Conservation (phyloP, 2,888 invertebrate genomes). For the Crepidodera aurea region DNA sequence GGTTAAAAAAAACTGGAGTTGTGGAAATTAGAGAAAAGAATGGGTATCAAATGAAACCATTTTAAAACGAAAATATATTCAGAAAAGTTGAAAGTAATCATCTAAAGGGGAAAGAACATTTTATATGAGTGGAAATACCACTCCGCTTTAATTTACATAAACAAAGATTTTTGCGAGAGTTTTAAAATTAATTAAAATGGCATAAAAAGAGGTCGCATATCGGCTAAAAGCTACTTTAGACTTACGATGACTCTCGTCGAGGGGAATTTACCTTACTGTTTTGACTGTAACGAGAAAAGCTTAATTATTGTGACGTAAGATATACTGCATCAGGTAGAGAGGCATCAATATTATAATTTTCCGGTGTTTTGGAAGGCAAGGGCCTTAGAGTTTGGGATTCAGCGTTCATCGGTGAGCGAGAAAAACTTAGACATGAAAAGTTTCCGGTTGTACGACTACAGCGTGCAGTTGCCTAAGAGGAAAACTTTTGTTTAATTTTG, state of each 20-base stretch:
- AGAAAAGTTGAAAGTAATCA: constrained; percentile 10
- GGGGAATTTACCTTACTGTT: constrained; percentile 35
- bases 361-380: constrained; percentile 57
- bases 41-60: no score
- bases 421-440: constrained; percentile 63
- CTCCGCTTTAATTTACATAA: constrained; percentile 23
- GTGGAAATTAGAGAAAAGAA: no score
- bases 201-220: constrained; percentile 31
- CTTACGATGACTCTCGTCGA: constrained; percentile 25
- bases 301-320: constrained; percentile 48
- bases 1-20: no score
- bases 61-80: constrained; percentile 18
- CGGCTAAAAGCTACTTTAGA: constrained; percentile 32
- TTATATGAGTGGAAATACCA: constrained; percentile 21
- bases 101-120: constrained; percentile 22
- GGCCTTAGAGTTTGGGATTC: constrained; percentile 51
- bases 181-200: constrained; percentile 32
- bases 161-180: constrained; percentile 28
- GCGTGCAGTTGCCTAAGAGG: constrained; percentile 59
- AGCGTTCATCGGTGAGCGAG: constrained; percentile 54
- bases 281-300: constrained; percentile 41
- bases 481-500: constrained; percentile 64
- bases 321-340: constrained; percentile 50
- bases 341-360: constrained; percentile 63
- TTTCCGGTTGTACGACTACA: constrained; percentile 57